Evolutionary conservation across 1,140 invertebrate species (phyloP).

Genomic region (Meloidogyne hapla): DNA sequence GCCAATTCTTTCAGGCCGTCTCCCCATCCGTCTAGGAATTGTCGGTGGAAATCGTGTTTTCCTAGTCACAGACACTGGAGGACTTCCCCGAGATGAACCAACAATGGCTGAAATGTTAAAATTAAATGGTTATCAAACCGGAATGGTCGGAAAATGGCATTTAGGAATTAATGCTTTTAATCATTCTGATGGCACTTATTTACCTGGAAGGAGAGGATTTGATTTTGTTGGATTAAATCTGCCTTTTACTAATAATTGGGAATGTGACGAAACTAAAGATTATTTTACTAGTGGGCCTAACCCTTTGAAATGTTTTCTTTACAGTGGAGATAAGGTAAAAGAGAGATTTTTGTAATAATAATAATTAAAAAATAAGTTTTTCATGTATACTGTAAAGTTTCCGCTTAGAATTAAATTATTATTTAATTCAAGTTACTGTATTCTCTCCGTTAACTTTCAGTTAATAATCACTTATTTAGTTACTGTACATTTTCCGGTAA

Average conservation of each 20-base stretch:
- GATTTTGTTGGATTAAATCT: slow-evolving; percentile 41
- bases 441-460: neutral
- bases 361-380: no score
- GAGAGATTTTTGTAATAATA: no score
- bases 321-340: slow-evolving; percentile 52
- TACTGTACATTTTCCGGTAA: no score
- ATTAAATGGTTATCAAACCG: slow-evolving; percentile 46
- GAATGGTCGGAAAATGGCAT: slow-evolving; percentile 61
- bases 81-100: slow-evolving; percentile 47
- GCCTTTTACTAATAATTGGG: slow-evolving; percentile 60
- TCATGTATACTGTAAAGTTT: no score
- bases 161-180: slow-evolving; percentile 62
- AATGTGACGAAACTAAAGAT: slow-evolving; percentile 57
- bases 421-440: no score
- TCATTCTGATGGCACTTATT: slow-evolving; percentile 49
- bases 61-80: slow-evolving; percentile 42
- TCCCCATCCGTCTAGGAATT: slow-evolving; percentile 51
- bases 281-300: slow-evolving; percentile 33
- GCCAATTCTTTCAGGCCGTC: slow-evolving; percentile 34
- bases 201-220: slow-evolving; percentile 37
- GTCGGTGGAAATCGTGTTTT: slow-evolving; percentile 50
- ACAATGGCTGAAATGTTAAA: slow-evolving; percentile 56
- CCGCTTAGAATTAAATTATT: no score
- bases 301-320: slow-evolving; percentile 56
- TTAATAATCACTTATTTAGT: no score